Conservation (phyloP, 92 coral and sea anemone genomes). For the Micromussa lordhowensis region DNA sequence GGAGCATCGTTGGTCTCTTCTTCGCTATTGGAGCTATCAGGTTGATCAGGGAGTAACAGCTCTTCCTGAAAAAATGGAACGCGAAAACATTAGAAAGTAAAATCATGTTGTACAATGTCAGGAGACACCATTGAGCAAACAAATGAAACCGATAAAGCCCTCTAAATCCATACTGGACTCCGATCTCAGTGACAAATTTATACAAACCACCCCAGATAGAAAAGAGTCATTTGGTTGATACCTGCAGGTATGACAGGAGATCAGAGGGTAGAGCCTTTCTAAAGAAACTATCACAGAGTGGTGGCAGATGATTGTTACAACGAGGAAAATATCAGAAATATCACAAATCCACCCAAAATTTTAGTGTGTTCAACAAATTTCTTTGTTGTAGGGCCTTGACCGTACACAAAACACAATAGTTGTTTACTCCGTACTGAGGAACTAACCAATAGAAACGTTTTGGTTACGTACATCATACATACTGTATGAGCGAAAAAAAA, state of each 20-base stretch:
- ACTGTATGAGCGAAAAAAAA: too few species aligned
- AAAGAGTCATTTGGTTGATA: too few species aligned
- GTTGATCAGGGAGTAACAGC: constrained; percentile 74
- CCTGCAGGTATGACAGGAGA: neutral
- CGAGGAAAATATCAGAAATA: neutral
- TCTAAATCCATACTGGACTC: neutral
- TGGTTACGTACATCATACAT: too few species aligned
- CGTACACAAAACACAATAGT: too few species aligned
- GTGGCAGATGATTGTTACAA: too few species aligned
- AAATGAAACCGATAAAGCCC: neutral
- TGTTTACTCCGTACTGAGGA: too few species aligned
- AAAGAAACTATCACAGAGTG: neutral
- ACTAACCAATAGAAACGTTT: too few species aligned
- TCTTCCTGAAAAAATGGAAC: constrained; percentile 57
- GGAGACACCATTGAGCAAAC: neutral
- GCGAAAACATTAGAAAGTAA: neutral
- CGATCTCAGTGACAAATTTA: neutral
- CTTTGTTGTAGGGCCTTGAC: too few species aligned
- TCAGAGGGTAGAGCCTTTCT: neutral
- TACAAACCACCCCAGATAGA: neutral
- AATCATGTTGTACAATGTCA: neutral
- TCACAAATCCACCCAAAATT: neutral
- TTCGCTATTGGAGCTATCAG: constrained; percentile 46
- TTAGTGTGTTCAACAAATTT: too few species aligned
- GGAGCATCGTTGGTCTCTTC: constrained; percentile 53